These are phyloP conservation scores for Trachelus iudaicus DNA, from an alignment of 2,888 invertebrate species.

Conservation along the genomic window DNA sequence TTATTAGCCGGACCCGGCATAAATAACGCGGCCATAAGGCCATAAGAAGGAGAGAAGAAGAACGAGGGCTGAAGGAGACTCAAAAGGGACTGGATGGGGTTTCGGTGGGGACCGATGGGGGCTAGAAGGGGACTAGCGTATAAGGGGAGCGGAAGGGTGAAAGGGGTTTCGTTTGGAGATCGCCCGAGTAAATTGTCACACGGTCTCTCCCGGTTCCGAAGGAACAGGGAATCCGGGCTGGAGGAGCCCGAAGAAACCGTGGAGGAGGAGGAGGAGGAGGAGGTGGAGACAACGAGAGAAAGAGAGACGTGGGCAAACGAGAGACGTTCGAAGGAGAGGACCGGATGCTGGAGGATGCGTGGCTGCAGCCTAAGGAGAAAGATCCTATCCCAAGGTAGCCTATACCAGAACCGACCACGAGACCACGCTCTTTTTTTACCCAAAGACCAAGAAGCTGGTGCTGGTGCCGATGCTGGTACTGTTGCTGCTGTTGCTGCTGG, in stretches of 20 bases:
- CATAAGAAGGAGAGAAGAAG: slow-evolving; percentile 51
- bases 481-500: slow-evolving; percentile 11
- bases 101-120: background rate
- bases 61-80: slow-evolving; percentile 19
- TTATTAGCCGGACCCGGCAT: slow-evolving; percentile 65
- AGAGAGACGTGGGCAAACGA: slow-evolving; percentile 27
- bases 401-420: slow-evolving; percentile 17
- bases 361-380: slow-evolving; percentile 33
- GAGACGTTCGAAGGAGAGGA: slow-evolving; percentile 32
- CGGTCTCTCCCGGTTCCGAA: slow-evolving; percentile 54
- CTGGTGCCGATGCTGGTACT: slow-evolving; percentile 3
- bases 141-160: slow-evolving; percentile 6
- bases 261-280: slow-evolving; percentile 21
- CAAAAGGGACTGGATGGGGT: background rate
- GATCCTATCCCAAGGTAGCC: slow-evolving; percentile 55
- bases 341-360: slow-evolving; percentile 41
- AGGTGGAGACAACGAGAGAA: slow-evolving; percentile 25
- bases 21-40: slow-evolving; percentile 65
- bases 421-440: slow-evolving; percentile 27
- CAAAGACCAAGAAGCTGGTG: slow-evolving; percentile 12
- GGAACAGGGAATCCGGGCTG: slow-evolving; percentile 52
- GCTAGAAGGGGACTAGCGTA: background rate
- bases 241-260: slow-evolving; percentile 15
- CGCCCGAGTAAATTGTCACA: slow-evolving; percentile 66
- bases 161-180: slow-evolving; percentile 45